Conservation (phyloP, 2,888 invertebrate genomes). For the Brachyptera putata region DNA sequence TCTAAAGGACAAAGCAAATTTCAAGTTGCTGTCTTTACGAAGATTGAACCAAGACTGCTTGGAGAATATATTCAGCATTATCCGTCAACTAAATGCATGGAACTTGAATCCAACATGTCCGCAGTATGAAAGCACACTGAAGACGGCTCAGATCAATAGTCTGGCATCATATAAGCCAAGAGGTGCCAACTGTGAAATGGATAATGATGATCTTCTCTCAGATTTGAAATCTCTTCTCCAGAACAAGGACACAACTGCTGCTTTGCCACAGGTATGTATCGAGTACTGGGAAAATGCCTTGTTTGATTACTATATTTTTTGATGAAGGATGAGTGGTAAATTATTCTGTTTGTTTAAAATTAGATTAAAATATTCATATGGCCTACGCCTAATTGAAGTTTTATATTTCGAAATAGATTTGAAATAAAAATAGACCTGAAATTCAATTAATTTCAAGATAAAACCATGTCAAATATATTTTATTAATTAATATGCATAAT, state of each 20-base stretch:
- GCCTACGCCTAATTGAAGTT: too few relatives aligned
- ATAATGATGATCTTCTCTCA: not conserved
- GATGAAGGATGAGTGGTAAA: too few relatives aligned
- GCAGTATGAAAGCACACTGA: slow-evolving; percentile 10
- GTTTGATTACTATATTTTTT: too few relatives aligned
- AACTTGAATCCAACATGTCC: slow-evolving; percentile 10
- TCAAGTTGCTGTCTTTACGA: too few relatives aligned
- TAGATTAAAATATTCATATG: too few relatives aligned
- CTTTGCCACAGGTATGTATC: not conserved
- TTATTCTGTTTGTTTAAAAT: too few relatives aligned
- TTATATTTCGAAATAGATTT: too few relatives aligned
- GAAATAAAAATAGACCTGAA: not conserved
- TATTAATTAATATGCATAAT: not conserved
- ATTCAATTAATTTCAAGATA: not conserved
- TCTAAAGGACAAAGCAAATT: too few relatives aligned
- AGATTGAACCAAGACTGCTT: too few relatives aligned
- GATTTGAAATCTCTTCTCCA: slow-evolving; percentile 1
- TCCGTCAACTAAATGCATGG: not conserved
- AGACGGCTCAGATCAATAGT: not conserved
- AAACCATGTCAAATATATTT: not conserved
- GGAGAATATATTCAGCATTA: too few relatives aligned
- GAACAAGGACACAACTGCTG: not conserved
- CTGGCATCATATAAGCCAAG: not conserved
- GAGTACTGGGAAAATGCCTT: too few relatives aligned
- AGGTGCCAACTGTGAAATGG: slow-evolving; percentile 10